Evolutionary conservation across 2,797 vertebrate species (phyloP), one percentile per base, ranked within the genome.

Genomic region (Sebastes jordani): DNA sequence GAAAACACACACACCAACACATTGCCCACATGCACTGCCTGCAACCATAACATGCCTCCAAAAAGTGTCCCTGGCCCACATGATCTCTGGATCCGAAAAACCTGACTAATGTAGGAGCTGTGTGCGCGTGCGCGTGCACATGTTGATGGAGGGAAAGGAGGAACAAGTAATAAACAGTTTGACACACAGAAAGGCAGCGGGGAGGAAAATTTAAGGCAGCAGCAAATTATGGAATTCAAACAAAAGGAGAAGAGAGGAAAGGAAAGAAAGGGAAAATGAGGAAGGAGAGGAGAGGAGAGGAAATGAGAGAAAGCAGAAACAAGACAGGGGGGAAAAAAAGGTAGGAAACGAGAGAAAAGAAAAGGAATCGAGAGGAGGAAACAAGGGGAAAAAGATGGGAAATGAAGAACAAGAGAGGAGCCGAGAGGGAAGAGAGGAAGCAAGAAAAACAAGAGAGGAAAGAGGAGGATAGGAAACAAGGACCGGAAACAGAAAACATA

Each of bases 41-140:
- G 82, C 72, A 92, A 91, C 84, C 77, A 86, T 68, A 90, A 88
- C 80, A 87, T 81, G 54, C 76, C 75, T 88, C 66, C 4, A 80
- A 80, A 86, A 88, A 81, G 76, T 64, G 65, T 87, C 74, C 61
- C 61, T 34, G 76, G 77, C 69, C 72, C 77, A 82, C 71, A 62
- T 84, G 86, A 34, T 84, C 69, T 82, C n/a, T 56, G 49, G 34
- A 85, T 66, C 29, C 70, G 42, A 38, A 78, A 84, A 62, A 81
- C 71, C 68, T 82, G 83, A 70, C 36, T 59, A 49, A 23, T 79
- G 76, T 78, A 66, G 63, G 56, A 79, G 76, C 65, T 73, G 64
- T 34, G 29, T 76, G 34, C 58, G 42, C 65, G 64, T 46, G 30
- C 58, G 62, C 58, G 63, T n/a, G 25, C 3, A 3, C 25, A 1